These are phyloP conservation scores for rabbit (Oryctolagus cuniculus) DNA, from an alignment of 2,113 vertebrate genomes.

Conservation along the genomic window mOryCun1.1 NC_091438.1:76357001-76357500, in stretches of 20 bases:
- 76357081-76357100: slow-evolving; percentile 74
- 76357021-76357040: slow-evolving; percentile 55
- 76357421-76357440: neutral
- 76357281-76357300: neutral
- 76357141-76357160: slow-evolving; percentile 53
- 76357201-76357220: slow-evolving; percentile 25
- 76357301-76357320: neutral
- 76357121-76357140: slow-evolving; percentile 67
- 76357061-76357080: slow-evolving; percentile 71
- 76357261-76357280: neutral
- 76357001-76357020: neutral
- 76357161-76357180: slow-evolving; percentile 48
- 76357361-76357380: neutral
- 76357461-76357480: neutral
- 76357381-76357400: neutral
- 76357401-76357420: neutral
- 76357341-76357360: neutral
- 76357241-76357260: neutral
- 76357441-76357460: slow-evolving; percentile 25
- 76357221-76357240: slow-evolving; percentile 38
- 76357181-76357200: neutral
- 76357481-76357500: neutral
- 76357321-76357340: neutral
- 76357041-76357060: neutral
- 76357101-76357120: slow-evolving; percentile 78